Base-by-base conservation (phyloP, 2,888 invertebrate species). In the Allolobophora icterica region DNA sequence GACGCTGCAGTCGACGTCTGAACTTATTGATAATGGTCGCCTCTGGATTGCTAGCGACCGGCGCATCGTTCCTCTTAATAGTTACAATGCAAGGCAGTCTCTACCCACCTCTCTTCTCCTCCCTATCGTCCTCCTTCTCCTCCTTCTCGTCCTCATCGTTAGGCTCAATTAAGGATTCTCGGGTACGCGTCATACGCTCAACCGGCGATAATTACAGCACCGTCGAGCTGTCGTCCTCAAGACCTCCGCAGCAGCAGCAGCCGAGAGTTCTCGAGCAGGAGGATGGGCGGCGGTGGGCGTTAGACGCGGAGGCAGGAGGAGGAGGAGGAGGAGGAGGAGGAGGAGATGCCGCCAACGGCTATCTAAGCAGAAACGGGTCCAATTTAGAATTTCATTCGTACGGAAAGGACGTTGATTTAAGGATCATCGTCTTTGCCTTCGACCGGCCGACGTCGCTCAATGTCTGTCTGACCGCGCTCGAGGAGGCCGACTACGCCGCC, bases 341-440 rank as follows among this genome's bases (percentile, higher is more conserved):
- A 15, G 33, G 15, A 19, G 33, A 8, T 17, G 34, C 34, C 19
- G 38, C 38, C 87, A 87, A 38, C 87, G 87, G 87, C 35, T 87
- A 87, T 87, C 34, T 87, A 17, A 87, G 19, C 35, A 87, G 87
- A 17, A 38, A 38, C 34, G 87, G 87, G 35, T 87, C 38, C 87
- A 38, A 87, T 33, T 87, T 35, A 17, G 87, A 87, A 87, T 34
- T 87, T 38, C 87, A 87, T 87, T 38, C 87, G 34, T 87, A 87
- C 87, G 87, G 87, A 35, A 8, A 0, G 24, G 90, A 91, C 34
- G 92, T 93, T 89, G 91, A 92, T 87, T 89, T 93, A 45, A 40
- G 93, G 40, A 40, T 93, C 33, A 92, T 93, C 42, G 92, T 93
- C 58, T 91, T 93, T 34, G 92, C 93, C 33, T 92, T 90, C 90